Percentiles rank a stretch among this genome's conserved stretches.
These are phyloP conservation scores for Acrocephalus scirpaceus DNA, from an alignment of 2,797 vertebrate species.

Conservation along the genomic window DNA sequence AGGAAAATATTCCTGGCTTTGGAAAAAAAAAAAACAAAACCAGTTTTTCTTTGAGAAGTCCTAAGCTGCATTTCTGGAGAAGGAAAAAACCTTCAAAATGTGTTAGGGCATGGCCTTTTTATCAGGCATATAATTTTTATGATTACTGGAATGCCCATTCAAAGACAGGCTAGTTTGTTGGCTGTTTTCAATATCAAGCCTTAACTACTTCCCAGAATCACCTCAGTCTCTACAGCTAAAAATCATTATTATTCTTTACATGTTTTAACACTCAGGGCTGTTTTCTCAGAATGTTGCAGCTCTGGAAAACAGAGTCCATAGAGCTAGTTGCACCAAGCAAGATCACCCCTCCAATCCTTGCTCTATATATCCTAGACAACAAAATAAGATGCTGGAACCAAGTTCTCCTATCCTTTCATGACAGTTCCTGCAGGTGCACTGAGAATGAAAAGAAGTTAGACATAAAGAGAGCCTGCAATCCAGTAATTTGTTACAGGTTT, in stretches of 20 bases:
- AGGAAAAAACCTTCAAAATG: background rate
- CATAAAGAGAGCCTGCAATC: background rate
- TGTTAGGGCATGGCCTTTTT: background rate
- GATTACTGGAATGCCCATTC: background rate
- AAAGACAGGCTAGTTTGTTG: background rate
- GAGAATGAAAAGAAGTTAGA: background rate
- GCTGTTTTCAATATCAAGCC: background rate
- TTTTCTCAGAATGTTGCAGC: background rate
- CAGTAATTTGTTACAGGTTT: background rate
- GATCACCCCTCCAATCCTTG: background rate
- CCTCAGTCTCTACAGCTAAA: background rate
- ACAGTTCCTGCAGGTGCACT: background rate
- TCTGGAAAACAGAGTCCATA: background rate
- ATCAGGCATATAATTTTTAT: background rate
- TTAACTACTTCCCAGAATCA: background rate
- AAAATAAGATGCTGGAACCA: background rate
- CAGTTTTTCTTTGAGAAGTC: background rate
- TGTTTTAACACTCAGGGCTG: background rate
- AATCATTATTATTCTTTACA: background rate
- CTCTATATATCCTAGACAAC: background rate
- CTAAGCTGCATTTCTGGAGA: background rate
- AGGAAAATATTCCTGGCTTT: background rate
- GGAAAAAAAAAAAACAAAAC: rapidly evolving
- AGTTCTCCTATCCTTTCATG: background rate
- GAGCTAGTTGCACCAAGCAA: background rate